A percentile compares a stretch with the other conserved stretches of the same genome.
phyloP scores from a whole-genome alignment of 2,797 vertebrate species.

The Margarornis squamiger region DNA sequence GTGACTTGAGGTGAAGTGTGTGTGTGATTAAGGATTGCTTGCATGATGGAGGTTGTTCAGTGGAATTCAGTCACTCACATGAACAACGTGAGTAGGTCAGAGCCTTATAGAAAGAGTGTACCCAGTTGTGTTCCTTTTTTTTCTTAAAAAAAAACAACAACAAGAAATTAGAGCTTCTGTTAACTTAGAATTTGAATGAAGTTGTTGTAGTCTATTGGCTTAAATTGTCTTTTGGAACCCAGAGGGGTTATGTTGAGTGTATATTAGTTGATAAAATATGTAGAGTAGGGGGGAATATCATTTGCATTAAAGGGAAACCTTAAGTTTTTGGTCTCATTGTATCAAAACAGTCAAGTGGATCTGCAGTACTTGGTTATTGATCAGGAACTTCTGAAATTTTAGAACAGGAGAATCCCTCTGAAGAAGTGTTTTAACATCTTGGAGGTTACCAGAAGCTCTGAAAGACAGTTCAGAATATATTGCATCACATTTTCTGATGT shows the following conservation, averaged over 20 bases:
- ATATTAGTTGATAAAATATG: slow-evolving; percentile 39
- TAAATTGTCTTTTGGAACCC: slow-evolving; percentile 36
- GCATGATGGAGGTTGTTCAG: background rate
- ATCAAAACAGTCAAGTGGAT: slow-evolving; percentile 16
- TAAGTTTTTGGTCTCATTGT: slow-evolving; percentile 15
- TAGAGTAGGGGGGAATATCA: background rate
- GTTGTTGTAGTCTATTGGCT: slow-evolving; percentile 53
- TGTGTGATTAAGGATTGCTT: background rate
- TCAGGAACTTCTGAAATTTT: slow-evolving; percentile 52
- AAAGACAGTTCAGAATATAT: slow-evolving; percentile 66
- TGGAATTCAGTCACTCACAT: background rate
- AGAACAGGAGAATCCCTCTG: slow-evolving; percentile 26
- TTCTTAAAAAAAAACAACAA: background rate
- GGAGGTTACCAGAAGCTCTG: slow-evolving; percentile 84
- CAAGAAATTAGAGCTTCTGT: slow-evolving; percentile 77
- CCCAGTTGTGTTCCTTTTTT: slow-evolving; percentile 59
- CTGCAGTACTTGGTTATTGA: slow-evolving; percentile 32
- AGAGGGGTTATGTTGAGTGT: background rate
- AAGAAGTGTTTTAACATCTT: slow-evolving; percentile 34
- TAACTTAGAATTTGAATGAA: slow-evolving; percentile 70
- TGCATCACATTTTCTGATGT: slow-evolving; percentile 78
- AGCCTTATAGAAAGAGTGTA: slow-evolving; percentile 74
- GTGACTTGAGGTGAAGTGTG: background rate
- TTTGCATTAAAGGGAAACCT: slow-evolving; percentile 18
- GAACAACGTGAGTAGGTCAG: background rate